Conservation (phyloP, 2,113 vertebrate genomes). For the Hystrix brachyura region DNA sequence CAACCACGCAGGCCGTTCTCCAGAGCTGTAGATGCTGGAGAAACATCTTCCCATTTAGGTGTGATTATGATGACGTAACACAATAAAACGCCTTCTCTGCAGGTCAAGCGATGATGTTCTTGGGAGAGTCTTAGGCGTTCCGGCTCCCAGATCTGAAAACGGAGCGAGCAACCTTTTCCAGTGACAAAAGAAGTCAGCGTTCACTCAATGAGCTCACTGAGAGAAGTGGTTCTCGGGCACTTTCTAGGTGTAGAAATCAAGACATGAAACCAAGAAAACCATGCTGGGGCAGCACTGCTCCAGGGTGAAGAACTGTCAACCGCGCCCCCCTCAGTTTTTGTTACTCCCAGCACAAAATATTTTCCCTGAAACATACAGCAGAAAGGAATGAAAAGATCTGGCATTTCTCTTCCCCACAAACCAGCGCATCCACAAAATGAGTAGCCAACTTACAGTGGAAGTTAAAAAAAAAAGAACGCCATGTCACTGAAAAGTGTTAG, state of each 20-base stretch:
- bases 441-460: neutral
- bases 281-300: accelerated
- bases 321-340: neutral
- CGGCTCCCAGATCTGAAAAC: neutral
- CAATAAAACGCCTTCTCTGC: neutral
- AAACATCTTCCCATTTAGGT: neutral
- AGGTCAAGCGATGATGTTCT: neutral
- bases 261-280: neutral
- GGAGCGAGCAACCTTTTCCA: neutral
- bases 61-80: neutral
- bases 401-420: neutral
- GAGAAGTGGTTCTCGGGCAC: neutral
- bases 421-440: neutral
- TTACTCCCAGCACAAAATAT: neutral
- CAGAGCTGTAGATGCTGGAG: neutral
- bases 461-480: neutral
- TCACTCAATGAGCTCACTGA: neutral
- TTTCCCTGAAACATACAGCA: neutral
- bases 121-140: neutral
- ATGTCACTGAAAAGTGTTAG: neutral
- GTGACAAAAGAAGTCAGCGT: neutral
- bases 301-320: neutral
- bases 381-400: neutral
- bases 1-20: neutral
- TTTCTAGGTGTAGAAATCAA: neutral